Evolutionary conservation across 2,113 vertebrate species (phyloP).

Genomic region (Pelecanus crispus): DNA sequence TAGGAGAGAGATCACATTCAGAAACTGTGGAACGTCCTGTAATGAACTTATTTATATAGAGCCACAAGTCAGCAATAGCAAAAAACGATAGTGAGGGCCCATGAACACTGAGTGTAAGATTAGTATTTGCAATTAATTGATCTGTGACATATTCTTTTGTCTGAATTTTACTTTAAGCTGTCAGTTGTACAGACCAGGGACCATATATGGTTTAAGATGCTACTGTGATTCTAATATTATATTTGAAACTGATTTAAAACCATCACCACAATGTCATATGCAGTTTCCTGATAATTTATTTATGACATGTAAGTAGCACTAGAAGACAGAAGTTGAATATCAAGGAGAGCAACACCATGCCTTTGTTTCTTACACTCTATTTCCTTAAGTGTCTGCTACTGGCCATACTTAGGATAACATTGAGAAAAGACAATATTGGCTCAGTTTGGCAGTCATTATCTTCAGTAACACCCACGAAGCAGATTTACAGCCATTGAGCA

Average conservation of each 20-base stretch:
- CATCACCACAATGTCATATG: neutral
- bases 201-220: neutral
- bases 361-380: neutral
- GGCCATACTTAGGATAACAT: neutral
- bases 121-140: neutral
- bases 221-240: neutral
- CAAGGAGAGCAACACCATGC: neutral
- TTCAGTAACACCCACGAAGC: neutral
- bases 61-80: neutral
- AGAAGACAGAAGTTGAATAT: neutral
- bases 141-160: neutral
- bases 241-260: neutral
- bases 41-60: neutral
- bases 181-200: neutral
- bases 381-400: neutral
- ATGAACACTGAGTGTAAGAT: neutral
- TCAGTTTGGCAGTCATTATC: neutral
- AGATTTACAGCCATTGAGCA: neutral
- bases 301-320: neutral
- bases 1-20: neutral
- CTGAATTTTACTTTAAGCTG: neutral
- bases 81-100: neutral
- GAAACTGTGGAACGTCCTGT: neutral
- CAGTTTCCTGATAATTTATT: neutral
- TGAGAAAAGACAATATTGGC: neutral